Base-by-base conservation (phyloP, 2,888 invertebrate species). In the Chrysotoxum bicinctum region DNA sequence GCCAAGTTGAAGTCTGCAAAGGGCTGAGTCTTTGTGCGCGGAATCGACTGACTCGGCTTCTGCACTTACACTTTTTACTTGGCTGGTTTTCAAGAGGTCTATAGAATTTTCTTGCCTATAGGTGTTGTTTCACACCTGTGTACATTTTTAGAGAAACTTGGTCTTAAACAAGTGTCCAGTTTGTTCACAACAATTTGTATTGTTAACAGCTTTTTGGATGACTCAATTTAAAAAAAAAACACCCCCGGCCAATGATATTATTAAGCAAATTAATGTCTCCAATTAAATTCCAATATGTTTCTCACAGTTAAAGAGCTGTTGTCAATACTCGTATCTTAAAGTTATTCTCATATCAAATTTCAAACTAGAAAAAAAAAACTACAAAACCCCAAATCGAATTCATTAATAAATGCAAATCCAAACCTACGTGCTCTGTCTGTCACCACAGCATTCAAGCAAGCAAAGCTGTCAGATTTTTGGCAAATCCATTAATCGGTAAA, bases 401-500 rank as follows among this genome's bases (percentile, higher is more conserved):
- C 50, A 74, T 78, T 56, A 70, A 78, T 70, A 35, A 58, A 83
- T 83, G 79, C 69, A 74, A 83, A 83, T 83, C 62, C 30, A 62
- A 82, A 62, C 75, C 72, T 76, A 78, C 78, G 69, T 37, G 40
- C 64, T 60, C 75, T 82, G 82, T 82, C 82, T 69, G 72, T 54
- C 35, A 54, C 62, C 78, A 78, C 78, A 83, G 74, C 78, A 83
- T 74, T 74, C 21, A 12, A 23, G 48, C 50, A 70, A 64, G 50
- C 74, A 69, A 9, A 64, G 43, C 54, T 72, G 62, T 74, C 74
- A 64, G 64, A 50, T 60, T 73, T 68, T 73, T 73, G 73, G 73
- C 82, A 73, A 77, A 78, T 69, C 60, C 69, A 79, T 79, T 74
- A 83, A 82, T 73, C 60, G 52, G 77, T 21, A 30, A 12, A 74